Evolutionary conservation across 1,140 invertebrate genomes (phyloP), one percentile per base, ranked within the genome.

Genomic region (Schlechtendalia chinensis): DNA sequence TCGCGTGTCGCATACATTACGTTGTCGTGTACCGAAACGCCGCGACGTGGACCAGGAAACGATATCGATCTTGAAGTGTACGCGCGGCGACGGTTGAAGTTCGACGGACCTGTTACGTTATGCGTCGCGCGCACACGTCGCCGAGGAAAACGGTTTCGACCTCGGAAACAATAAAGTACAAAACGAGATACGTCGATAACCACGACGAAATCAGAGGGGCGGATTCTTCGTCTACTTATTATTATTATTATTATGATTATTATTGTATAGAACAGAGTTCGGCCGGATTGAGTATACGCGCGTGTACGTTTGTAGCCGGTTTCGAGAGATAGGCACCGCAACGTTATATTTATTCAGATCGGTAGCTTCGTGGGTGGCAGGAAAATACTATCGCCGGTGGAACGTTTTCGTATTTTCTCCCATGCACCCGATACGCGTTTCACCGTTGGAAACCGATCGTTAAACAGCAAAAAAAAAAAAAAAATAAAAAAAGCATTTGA

Each of bases 291-390:
- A 50, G 17, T 45, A 19, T 24, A 29, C 11, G 19, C 16, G 27
- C 11, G 19, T 65, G 17, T 67, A n/a, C 14, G 45, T 11, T 1
- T 53, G 45, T 19, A 53, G 69, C 69, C 69, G 69, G 67, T 69
- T 69, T 69, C 45, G 32, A 22, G 32, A 22, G 4, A 56, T 74
- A 29, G 12, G 32, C 1, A 58, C 22, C n/a, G 22, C 67, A 27
- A 61, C 74, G 56, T 77, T 77, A 45, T 77, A 77, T 77, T 77
- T 77, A 77, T 77, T 77, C 74, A 77, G 74, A 79, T 79, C 75
- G 50, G 75, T 63, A 79, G 75, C 75, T 61, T 63, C 75, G 75
- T 79, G 75, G 75, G 75, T 79, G 75, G 75, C 27, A 53, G 69
- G 29, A 39, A 54, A 72, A 39, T 58, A 79, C 75, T 45, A 63